Percentiles rank a stretch among this genome's conserved stretches.
These are phyloP conservation scores for Moxostoma hubbsi DNA, from an alignment of 2,797 vertebrate species.

Conservation along the genomic window DNA sequence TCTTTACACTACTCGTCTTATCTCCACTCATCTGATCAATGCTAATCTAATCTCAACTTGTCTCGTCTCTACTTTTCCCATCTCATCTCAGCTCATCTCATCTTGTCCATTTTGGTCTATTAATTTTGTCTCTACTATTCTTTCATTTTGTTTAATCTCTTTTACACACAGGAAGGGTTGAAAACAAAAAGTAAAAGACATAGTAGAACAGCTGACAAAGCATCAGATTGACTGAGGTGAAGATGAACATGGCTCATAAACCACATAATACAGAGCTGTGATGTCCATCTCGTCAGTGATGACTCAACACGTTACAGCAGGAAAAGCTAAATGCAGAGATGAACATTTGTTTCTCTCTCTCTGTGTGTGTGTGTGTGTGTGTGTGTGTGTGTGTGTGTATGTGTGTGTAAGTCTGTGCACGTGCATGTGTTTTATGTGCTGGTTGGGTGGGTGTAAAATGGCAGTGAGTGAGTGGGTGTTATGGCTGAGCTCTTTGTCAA, in stretches of 20 bases:
- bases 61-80: too few species aligned
- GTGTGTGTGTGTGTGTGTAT: slow-evolving; percentile 40
- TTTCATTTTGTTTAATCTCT: background rate
- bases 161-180: background rate
- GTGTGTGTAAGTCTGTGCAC: slow-evolving; percentile 11
- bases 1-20: too few species aligned
- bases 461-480: slow-evolving; percentile 42
- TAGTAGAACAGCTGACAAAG: background rate
- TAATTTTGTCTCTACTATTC: background rate
- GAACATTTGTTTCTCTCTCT: slow-evolving; percentile 25
- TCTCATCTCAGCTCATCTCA: background rate
- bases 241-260: background rate
- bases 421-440: slow-evolving; percentile 32
- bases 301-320: background rate
- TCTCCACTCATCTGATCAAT: too few species aligned
- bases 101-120: background rate
- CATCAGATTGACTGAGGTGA: background rate
- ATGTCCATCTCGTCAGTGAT: background rate
- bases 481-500: slow-evolving; percentile 34
- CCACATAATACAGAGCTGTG: background rate
- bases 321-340: slow-evolving; percentile 14
- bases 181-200: background rate
- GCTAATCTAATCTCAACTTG: too few species aligned
- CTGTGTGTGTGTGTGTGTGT: slow-evolving; percentile 12
- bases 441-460: slow-evolving; percentile 32